Evolutionary conservation across 2,888 invertebrate species (phyloP).

Genomic region (Metalampra italica): DNA sequence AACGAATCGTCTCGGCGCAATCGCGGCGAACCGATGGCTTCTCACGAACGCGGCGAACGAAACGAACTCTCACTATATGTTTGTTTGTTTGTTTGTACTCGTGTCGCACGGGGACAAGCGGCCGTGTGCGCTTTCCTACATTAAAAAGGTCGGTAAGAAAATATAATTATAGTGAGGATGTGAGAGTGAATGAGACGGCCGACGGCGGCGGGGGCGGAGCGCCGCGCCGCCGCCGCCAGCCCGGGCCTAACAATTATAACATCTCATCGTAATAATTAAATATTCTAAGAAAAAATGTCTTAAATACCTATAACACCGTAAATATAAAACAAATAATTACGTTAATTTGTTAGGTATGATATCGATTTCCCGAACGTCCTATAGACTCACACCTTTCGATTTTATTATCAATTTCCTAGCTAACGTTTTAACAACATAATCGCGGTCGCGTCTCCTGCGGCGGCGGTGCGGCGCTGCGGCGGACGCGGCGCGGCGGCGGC

Average conservation of each 20-base stretch:
- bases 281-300: constrained; percentile 79
- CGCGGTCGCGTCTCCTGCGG: constrained; percentile 69
- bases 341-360: constrained; percentile 79
- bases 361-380: constrained; percentile 75
- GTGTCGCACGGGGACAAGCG: constrained; percentile 72
- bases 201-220: constrained; percentile 52
- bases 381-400: constrained; percentile 76
- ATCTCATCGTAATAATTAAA: constrained; percentile 77
- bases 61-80: constrained; percentile 67
- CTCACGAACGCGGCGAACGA: constrained; percentile 73
- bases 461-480: constrained; percentile 40
- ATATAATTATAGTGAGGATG: constrained; percentile 77
- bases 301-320: constrained; percentile 79
- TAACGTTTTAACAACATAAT: constrained; percentile 75
- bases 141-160: constrained; percentile 76
- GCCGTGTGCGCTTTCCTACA: constrained; percentile 74
- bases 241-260: constrained; percentile 72
- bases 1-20: constrained; percentile 59
- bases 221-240: constrained; percentile 50
- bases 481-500: constrained; percentile 19
- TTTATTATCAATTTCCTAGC: constrained; percentile 79
- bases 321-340: constrained; percentile 78
- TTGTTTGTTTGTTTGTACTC: constrained; percentile 54
- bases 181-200: constrained; percentile 70
- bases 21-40: constrained; percentile 77